Conservation (phyloP, 1,140 invertebrate genomes). For the Sinella curviseta region DNA sequence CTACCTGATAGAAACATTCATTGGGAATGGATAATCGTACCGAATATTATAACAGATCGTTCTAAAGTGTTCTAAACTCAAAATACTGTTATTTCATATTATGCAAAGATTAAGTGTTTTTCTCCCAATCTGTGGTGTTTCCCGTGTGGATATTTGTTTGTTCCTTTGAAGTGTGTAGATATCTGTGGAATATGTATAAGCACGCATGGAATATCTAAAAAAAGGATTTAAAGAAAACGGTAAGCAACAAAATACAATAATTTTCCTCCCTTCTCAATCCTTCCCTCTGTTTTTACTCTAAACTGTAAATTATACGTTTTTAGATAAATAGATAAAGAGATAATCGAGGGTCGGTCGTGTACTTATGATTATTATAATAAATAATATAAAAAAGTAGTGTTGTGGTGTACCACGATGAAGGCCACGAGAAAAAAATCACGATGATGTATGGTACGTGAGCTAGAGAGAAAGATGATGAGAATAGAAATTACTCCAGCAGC, state of each 20-base stretch:
- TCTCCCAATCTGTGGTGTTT: too few species aligned
- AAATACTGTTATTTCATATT: too few species aligned
- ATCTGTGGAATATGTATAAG: too few species aligned
- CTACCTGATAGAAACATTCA: background rate
- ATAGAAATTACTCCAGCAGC: too few species aligned
- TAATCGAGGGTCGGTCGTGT: background rate
- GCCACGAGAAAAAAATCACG: background rate
- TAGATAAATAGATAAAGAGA: slow-evolving; percentile 6
- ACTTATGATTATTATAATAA: background rate
- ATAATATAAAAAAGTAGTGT: background rate
- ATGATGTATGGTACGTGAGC: background rate
- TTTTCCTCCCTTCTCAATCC: background rate
- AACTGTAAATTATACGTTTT: slow-evolving; percentile 4
- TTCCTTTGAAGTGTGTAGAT: too few species aligned
- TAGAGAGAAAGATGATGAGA: too few species aligned
- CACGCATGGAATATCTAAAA: too few species aligned
- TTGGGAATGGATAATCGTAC: slow-evolving; percentile 7
- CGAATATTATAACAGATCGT: too few species aligned
- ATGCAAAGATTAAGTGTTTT: too few species aligned
- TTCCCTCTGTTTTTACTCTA: background rate
- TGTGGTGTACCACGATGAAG: background rate
- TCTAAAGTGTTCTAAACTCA: too few species aligned
- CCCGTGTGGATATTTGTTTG: too few species aligned
- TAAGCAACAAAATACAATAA: background rate
- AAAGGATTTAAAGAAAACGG: too few species aligned